Conservation (phyloP, 1,140 invertebrate species). For the Sinella curviseta region DNA sequence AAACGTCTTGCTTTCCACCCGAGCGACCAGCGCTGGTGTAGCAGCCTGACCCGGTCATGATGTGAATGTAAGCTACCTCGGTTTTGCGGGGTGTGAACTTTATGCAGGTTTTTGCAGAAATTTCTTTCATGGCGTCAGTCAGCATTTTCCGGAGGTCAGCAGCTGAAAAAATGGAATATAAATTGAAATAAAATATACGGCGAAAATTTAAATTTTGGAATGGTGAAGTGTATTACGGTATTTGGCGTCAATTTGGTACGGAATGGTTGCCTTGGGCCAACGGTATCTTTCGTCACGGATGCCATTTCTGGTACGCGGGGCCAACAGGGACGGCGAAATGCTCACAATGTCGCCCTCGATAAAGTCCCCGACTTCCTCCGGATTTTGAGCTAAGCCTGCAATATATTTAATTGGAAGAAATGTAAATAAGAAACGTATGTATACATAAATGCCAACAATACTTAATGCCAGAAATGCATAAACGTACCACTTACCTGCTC, state of each 20-base stretch:
- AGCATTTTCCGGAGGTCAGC: background rate
- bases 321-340: background rate
- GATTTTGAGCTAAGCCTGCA: background rate
- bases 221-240: background rate
- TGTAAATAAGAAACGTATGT: no score
- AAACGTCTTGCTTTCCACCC: constrained; percentile 63
- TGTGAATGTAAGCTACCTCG: background rate
- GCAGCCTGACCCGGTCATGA: constrained; percentile 53
- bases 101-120: background rate
- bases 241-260: background rate
- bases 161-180: background rate
- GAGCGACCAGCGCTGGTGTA: constrained; percentile 61
- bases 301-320: background rate
- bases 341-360: background rate
- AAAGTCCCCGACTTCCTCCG: background rate
- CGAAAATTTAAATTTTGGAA: background rate
- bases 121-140: background rate
- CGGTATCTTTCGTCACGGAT: background rate
- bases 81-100: background rate
- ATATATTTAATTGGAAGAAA: no score
- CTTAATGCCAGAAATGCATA: no score
- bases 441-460: no score
- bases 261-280: background rate
- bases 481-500: no score
- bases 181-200: no score